Evolutionary conservation across 2,888 invertebrate species (phyloP).

Genomic region (Mythimna albipuncta): DNA sequence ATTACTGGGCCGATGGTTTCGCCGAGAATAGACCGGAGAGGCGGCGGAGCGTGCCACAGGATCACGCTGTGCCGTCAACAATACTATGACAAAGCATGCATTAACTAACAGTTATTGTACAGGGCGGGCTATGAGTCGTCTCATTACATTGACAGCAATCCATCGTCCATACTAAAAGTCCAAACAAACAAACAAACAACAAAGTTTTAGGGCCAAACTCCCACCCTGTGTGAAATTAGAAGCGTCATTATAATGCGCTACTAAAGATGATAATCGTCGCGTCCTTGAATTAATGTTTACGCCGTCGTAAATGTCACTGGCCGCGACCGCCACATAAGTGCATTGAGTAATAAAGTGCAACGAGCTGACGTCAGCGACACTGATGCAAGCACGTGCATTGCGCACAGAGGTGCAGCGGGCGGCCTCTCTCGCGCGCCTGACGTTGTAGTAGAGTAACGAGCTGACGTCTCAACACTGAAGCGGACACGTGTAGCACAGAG

Average conservation of each 20-base stretch:
- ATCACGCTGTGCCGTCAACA: neutral
- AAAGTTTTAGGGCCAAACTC: too few species aligned
- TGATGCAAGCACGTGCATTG: slow-evolving; percentile 21
- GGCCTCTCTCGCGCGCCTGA: too few species aligned
- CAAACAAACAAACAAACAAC: too few species aligned
- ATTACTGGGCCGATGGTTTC: slow-evolving; percentile 12
- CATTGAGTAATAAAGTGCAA: slow-evolving; percentile 20
- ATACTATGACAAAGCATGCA: neutral
- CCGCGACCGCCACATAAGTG: neutral
- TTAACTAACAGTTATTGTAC: neutral
- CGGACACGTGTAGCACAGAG: slow-evolving; percentile 17
- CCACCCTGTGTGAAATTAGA: neutral
- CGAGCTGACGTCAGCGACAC: slow-evolving; percentile 28
- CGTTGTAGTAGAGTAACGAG: slow-evolving; percentile 1
- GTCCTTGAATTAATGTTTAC: neutral
- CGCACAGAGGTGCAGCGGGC: neutral
- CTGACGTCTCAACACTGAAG: slow-evolving; percentile 35
- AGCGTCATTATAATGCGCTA: neutral
- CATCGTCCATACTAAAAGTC: neutral
- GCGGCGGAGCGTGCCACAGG: neutral
- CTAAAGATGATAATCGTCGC: neutral
- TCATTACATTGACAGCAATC: neutral
- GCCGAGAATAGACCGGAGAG: neutral
- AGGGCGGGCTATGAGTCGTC: neutral
- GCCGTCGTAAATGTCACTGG: slow-evolving; percentile 5